Base-by-base conservation (phyloP, 2,888 invertebrate genomes). In the Diabrotica balteata region DNA sequence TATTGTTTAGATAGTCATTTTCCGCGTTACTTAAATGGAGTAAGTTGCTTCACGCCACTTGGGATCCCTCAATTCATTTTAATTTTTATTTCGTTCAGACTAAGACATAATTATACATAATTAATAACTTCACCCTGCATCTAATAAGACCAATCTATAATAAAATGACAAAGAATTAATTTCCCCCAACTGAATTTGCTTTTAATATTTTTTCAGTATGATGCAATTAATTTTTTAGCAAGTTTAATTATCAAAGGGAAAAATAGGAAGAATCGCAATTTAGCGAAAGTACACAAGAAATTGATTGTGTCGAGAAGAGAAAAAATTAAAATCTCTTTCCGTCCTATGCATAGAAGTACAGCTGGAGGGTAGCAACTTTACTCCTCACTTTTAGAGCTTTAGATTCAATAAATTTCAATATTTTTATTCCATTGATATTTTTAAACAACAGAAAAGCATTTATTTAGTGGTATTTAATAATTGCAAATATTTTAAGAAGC, bases 211-310 rank as follows among this genome's bases (percentile, higher is more conserved):
- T 71, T 73, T 71, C 58, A 47, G 69, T 71, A 70, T 68, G 66
- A 69, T 61, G 63, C 73, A 73, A 72, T 73, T 71, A 73, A 73
- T 71, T 73, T 73, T 71, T 73, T 55, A 69, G 66, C 61, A 68
- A 66, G 68, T 68, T 71, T 71, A 69, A 71, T 71, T 73, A 71
- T 59, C 63, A 66, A 68, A 69, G 72, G 73, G 70, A 72, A 72
- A 72, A 70, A 70, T 70, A 72, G 66, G 65, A 72, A 65, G 72
- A 69, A 72, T 66, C 67, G 70, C 70, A 72, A 72, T 70, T 73
- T 69, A 64, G 60, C 62, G 61, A 73, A 65, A 70, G 73, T 73
- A 73, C 73, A 73, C 73, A 73, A 73, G 70, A 69, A 73, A 73
- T 72, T 73, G 73, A 73, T 72, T 73, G 72, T 72, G 73, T 71